Evolutionary conservation across 2,888 invertebrate genomes (phyloP), one percentile per base, ranked within the genome.

Genomic region (Brachyptera risi): DNA sequence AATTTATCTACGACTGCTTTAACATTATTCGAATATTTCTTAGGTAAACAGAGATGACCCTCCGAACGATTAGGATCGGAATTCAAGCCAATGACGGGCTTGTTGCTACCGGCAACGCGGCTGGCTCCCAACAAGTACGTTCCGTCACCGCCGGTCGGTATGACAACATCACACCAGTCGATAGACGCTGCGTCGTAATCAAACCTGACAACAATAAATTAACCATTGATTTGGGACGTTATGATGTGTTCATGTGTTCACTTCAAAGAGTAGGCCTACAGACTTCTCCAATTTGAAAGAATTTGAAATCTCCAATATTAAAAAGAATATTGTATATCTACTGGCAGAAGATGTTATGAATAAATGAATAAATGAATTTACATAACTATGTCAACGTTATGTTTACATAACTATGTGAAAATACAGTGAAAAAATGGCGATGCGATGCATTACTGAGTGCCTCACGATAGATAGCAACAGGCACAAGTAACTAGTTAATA

Each of bases 61-160:
- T 96, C 96, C 0, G 98, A 98, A 68, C 90, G 85, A 68, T 84
- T 83, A 0, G 97, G 96, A 72, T 97, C 92, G 17, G 97, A 97
- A 78, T 99, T 99, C 69, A 99, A 90, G 0, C 98, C 98, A 69
- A 99, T 86, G 61, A 99, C 89, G n/a, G 96, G 94, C 71, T 92
- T 96, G 66, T 84, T 82, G 70, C 76, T 79, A 68, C 87, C 82
- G 58, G 79, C 78, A 23, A 96, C 86, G 73, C 87, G 85, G 71
- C 90, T 92, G 4, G 98, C 94, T 0, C 96, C 95, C 68, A 97
- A 78, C 27, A 99, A 82, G 77, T 96, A 99, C 1, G 98, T 99
- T 0, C 99, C 99, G 75, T 99, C 99, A 0, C 99, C 99, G 4
- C 98, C 98, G 58, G 90, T 86, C 0, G 92, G 90, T 1, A 93